These are phyloP conservation scores for Ceryle rudis DNA, from an alignment of 2,797 vertebrate species.

Conservation along the genomic window DNA sequence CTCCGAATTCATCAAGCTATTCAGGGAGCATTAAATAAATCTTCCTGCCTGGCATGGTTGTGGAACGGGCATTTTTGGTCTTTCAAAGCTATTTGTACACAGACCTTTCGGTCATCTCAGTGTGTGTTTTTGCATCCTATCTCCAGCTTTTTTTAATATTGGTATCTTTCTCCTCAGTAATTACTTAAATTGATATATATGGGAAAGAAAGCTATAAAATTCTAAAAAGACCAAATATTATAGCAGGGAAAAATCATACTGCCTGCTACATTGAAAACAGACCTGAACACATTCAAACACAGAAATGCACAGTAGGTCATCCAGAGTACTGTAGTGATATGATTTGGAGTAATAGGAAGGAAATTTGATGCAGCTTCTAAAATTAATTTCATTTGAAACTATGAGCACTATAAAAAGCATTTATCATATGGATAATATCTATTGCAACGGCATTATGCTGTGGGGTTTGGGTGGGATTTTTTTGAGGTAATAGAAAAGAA, in stretches of 20 bases:
- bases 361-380: slow-evolving; percentile 27
- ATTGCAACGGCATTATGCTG: neutral
- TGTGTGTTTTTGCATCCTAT: neutral
- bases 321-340: neutral
- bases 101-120: neutral
- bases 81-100: neutral
- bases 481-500: neutral
- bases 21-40: neutral
- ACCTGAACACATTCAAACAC: neutral
- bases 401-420: slow-evolving; percentile 5
- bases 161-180: neutral
- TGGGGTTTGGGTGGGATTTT: neutral
- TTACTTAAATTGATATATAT: neutral
- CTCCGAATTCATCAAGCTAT: neutral
- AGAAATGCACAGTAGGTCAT: slow-evolving; percentile 3
- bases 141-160: neutral
- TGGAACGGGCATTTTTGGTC: neutral
- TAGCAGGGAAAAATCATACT: neutral
- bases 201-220: neutral
- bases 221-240: neutral
- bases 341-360: slow-evolving; percentile 7
- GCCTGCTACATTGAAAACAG: neutral
- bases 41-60: neutral
- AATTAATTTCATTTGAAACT: slow-evolving; percentile 43
- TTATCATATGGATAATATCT: slow-evolving; percentile 19